These are phyloP conservation scores for Molossus alvarezi DNA, from an alignment of 2,797 vertebrate species.

Conservation along the genomic window DNA sequence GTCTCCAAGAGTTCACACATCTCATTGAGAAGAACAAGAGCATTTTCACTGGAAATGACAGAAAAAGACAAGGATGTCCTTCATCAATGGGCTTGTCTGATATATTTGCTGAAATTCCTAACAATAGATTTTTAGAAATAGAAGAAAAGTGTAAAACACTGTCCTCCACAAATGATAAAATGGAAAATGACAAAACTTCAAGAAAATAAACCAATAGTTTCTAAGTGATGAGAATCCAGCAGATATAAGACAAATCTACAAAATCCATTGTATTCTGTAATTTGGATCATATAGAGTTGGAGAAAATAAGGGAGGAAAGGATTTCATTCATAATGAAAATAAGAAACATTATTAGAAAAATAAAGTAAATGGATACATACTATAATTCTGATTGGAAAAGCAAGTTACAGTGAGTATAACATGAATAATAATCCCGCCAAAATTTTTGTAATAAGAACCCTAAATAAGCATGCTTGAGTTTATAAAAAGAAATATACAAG, in stretches of 20 bases:
- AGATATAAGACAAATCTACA: not conserved
- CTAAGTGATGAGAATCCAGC: not conserved
- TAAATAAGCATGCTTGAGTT: not conserved
- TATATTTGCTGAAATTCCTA: not conserved
- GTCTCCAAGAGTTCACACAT: not conserved
- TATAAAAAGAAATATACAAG: conserved; percentile 10
- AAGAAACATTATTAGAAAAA: conserved; percentile 41
- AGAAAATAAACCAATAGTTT: not conserved
- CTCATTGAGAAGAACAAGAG: not conserved
- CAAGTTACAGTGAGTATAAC: not conserved
- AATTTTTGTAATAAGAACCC: not conserved
- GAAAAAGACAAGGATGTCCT: not conserved
- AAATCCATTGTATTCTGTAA: not conserved
- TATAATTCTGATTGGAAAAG: conserved; percentile 46
- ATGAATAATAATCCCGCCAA: not conserved
- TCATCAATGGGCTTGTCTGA: not conserved
- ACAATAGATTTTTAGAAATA: not conserved
- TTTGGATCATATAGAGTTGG: not conserved
- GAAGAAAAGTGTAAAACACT: not conserved
- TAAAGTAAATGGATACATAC: not conserved
- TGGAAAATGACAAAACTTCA: not conserved
- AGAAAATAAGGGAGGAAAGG: not conserved
- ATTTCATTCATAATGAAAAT: not conserved
- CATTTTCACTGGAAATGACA: not conserved
- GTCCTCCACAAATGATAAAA: not conserved